Evolutionary conservation across 2,113 vertebrate genomes (phyloP).

Genomic region (Sinocyclocheilus rhinocerous): DNA sequence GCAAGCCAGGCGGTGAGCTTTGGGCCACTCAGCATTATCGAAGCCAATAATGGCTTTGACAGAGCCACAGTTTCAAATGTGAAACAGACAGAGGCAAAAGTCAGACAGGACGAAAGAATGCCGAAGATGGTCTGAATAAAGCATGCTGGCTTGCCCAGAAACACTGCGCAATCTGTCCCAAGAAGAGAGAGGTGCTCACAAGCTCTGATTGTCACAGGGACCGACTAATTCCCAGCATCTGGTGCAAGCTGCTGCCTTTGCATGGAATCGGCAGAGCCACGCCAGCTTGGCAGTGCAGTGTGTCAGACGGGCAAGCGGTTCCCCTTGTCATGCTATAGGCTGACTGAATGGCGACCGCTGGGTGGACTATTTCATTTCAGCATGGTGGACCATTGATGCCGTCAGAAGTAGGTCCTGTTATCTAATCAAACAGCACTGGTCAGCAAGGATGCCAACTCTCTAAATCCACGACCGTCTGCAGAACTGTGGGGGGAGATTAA

Average conservation of each 20-base stretch:
- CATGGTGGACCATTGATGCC: slow-evolving; percentile 70
- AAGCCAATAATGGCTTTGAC: slow-evolving; percentile 49
- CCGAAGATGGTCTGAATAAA: slow-evolving; percentile 24
- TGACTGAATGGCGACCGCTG: slow-evolving; percentile 58
- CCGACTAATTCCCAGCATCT: slow-evolving; percentile 76
- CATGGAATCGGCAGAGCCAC: slow-evolving; percentile 62
- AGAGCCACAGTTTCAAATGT: slow-evolving; percentile 2
- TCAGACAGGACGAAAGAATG: neutral
- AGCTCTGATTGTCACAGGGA: slow-evolving; percentile 62
- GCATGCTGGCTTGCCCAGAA: slow-evolving; percentile 46
- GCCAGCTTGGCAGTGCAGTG: slow-evolving; percentile 68
- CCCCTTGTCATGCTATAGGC: slow-evolving; percentile 69
- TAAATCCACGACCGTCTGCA: slow-evolving; percentile 75
- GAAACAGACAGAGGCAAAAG: slow-evolving; percentile 7
- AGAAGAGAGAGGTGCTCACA: slow-evolving; percentile 64
- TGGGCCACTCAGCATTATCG: slow-evolving; percentile 44
- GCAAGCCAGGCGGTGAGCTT: slow-evolving; percentile 41
- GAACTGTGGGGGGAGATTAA: slow-evolving; percentile 76
- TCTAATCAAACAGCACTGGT: slow-evolving; percentile 80
- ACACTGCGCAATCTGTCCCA: slow-evolving; percentile 63
- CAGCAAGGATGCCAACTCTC: slow-evolving; percentile 74
- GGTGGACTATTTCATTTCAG: slow-evolving; percentile 74
- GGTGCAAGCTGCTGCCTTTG: slow-evolving; percentile 71
- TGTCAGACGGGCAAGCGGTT: slow-evolving; percentile 68
- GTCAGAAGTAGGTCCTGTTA: slow-evolving; percentile 73